Base-by-base conservation (phyloP, 2,888 invertebrate species). In the Girardia tigrina region DNA sequence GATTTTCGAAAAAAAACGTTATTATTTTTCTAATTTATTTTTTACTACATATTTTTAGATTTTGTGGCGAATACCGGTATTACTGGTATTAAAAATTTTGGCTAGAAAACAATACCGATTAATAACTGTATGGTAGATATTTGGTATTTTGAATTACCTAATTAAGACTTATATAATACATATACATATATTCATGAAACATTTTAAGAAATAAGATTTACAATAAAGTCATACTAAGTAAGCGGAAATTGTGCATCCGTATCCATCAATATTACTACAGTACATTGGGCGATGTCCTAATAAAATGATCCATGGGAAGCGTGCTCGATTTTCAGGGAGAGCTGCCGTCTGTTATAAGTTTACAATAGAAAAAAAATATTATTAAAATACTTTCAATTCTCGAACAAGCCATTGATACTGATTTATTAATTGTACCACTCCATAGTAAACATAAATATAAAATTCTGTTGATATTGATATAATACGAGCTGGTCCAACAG, bases 271-370 rank as follows among this genome's bases (percentile, higher is more conserved):
- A 42, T 78, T 78, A 1, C 77, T 76, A 84, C 92, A 92, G 83
- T 92, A 92, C 92, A 92, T 92, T 0, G 92, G 92, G 16, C 92
- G 87, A 84, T 92, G 92, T 0, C 90, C 92, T 82, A 87, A 90
- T 27, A 90, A 87, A 16, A 91, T 87, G 77, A 92, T 89, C 92
- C 92, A 92, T 0, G 92, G 92, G 27, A 88, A 87, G 74, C 85
- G 81, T 6, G 83, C 84, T 77, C 93, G 88, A 82, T 90, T 91
- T 83, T 89, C 88, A 0, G 89, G 89, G 78, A 85, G 84, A 29
- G 73, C 78, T 0, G 77, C 77, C 14, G 42, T 70, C 78, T 78
- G 16, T 12, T 36, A 36, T 36, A 36, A 36, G 16, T 12, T 36
- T 36, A 36, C 16, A 12, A n/a, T n/a, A n/a, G 29, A n/a, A 42